A percentile compares a stretch with the other conserved stretches of the same genome.
phyloP scores from a whole-genome alignment of 2,888 invertebrate genomes.

The Saturnia japonica region DNA sequence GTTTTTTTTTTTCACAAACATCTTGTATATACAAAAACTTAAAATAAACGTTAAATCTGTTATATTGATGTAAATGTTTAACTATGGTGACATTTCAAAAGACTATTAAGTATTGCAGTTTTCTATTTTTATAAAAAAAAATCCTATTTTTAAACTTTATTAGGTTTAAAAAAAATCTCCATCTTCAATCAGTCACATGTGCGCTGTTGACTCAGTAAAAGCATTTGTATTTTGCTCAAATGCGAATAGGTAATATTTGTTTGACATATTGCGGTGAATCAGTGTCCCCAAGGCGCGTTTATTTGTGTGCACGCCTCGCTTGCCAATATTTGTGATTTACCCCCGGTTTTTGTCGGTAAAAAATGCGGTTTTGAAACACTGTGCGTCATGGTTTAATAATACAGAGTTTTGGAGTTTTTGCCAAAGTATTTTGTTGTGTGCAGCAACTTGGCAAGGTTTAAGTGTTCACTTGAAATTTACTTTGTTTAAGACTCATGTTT shows the following conservation, averaged over 20 bases:
- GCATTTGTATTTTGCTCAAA: constrained; percentile 45
- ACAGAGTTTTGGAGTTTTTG: constrained; percentile 9
- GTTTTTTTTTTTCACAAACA: too few species aligned
- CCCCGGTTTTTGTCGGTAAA: constrained; percentile 23
- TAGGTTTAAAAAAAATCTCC: neutral
- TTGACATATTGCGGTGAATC: constrained; percentile 69
- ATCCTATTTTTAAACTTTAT: neutral
- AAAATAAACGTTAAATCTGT: too few species aligned
- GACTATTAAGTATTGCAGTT: neutral
- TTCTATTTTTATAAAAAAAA: neutral
- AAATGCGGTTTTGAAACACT: constrained; percentile 20
- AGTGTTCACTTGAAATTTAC: constrained; percentile 4
- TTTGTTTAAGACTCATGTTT: neutral
- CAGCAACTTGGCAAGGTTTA: constrained; percentile 8
- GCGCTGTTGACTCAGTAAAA: constrained; percentile 51
- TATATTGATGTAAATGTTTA: neutral
- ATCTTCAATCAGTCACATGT: constrained; percentile 31
- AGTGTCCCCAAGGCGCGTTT: constrained; percentile 69
- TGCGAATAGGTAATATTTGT: constrained; percentile 61
- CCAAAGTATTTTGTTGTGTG: neutral
- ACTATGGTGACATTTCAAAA: neutral
- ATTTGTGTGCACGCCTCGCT: constrained; percentile 67
- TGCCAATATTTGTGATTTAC: constrained; percentile 65
- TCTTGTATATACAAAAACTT: too few species aligned
- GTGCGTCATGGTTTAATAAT: constrained; percentile 22